Base-by-base conservation (phyloP, 2,888 invertebrate genomes). In the Dysmachus trigonus region DNA sequence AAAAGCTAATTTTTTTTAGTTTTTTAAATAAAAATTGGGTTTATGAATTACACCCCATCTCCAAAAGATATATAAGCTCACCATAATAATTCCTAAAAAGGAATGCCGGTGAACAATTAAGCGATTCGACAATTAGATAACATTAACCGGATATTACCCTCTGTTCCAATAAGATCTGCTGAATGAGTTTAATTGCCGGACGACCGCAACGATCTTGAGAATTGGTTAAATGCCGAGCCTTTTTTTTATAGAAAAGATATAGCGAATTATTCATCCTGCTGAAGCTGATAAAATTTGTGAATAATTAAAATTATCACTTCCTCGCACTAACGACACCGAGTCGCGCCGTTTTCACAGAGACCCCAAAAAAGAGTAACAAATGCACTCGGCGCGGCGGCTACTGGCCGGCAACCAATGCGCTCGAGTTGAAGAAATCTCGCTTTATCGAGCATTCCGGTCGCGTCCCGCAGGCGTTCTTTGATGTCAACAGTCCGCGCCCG, bases 241-340 rank as follows among this genome's bases (percentile, higher is more conserved):
- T 27, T 62, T 62, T 31, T 73, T 15, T n/a, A 47, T 18, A 33
- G n/a, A 30, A 31, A 79, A 79, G 13, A 22, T 15, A 47, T 47
- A 27, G 79, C 79, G 30, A 79, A 79, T 79, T 79, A 79, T 79
- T 47, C 79, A 79, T 79, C 51, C 79, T 31, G 47, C 30, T 79
- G 31, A 7, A 73, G 51, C 30, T 51, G 79, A 79, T 79, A 79
- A 79, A 79, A 79, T 38, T 79, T 79, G 41, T 79, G 79, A 79
- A 79, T 79, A 79, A 79, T 79, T 79, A 79, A 79, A 38, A 79
- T 79, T 79, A 79, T 79, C 79, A 79, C 51, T 79, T 79, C 79
- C 79, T 79, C 47, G 47, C 47, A 79, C 51, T 13, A 35, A 35
- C 33, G 47, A 47, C 27, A 30, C 3, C 79, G 51, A 79, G 31